Conservation (phyloP, 2,797 vertebrate genomes). For the Lemur catta region DNA sequence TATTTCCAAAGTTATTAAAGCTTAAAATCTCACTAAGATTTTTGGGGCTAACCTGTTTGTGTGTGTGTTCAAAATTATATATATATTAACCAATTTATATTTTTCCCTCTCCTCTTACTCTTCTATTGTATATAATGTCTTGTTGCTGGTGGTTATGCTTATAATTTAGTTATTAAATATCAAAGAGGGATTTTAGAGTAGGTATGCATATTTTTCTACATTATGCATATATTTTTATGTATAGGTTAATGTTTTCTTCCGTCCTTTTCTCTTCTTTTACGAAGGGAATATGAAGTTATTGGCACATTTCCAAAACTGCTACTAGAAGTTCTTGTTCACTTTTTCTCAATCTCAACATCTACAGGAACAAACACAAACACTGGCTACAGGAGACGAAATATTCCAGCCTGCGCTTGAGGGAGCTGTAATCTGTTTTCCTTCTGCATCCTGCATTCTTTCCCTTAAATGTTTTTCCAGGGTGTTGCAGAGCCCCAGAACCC, state of each 20-base stretch:
- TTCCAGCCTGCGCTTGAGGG: constrained; percentile 56
- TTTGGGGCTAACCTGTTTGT: background rate
- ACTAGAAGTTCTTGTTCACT: background rate
- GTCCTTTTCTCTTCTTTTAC: background rate
- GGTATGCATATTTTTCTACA: background rate
- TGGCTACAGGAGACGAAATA: background rate
- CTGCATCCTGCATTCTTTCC: constrained; percentile 75
- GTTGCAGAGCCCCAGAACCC: constrained; percentile 59
- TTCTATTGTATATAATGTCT: background rate
- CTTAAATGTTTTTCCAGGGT: constrained; percentile 78
- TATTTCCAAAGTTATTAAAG: constrained; percentile 10
- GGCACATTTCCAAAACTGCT: background rate
- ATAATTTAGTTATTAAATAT: background rate
- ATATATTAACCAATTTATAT: background rate
- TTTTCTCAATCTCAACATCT: background rate
- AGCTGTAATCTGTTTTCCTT: constrained; percentile 72
- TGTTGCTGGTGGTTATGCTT: background rate
- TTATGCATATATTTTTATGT: background rate
- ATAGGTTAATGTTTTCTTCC: background rate
- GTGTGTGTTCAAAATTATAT: background rate
- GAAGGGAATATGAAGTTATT: background rate
- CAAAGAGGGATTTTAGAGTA: background rate
- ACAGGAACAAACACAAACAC: background rate
- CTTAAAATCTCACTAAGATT: background rate
- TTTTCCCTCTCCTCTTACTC: background rate